Evolutionary conservation across 2,888 invertebrate genomes (phyloP), one percentile per base, ranked within the genome.

Genomic region (Agrochola macilenta): DNA sequence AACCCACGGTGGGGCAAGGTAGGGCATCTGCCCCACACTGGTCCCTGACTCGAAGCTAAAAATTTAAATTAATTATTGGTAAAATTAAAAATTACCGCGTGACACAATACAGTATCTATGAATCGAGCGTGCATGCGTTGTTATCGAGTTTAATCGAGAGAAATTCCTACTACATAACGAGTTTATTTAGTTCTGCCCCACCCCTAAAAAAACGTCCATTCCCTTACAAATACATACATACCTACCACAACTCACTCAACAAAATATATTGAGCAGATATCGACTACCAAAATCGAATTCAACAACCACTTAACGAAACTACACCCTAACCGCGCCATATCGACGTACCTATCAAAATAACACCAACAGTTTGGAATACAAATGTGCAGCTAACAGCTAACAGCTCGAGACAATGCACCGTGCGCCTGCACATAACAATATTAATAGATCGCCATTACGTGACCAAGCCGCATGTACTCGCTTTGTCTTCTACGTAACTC

Each of bases 391-490:
- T 76, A 87, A 83, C 83, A 77, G 57, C 75, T 71, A 84, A 81
- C 83, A 77, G 84, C 63, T 76, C 81, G 63, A 87, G 85, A 91
- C 90, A 92, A 91, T 91, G 89, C 90, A 90, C 75, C 74, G 65
- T 86, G 81, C 75, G 84, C 84, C 73, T 79, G 83, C 81, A 86
- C 90, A 90, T 87, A 87, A 89, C 89, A 89, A 90, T 90, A 91
- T 88, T 88, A 89, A 88, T 89, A 91, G 84, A 90, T 90, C 82
- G 85, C 76, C 85, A 88, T 92, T 90, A 91, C 91, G 89, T 91
- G 91, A 86, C 87, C 79, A 85, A 82, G 84, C 87, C 81, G 39
- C 54, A 85, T 78, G 78, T 61, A 85, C 80, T 76, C 76, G 85
- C 89, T 90, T 91, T 91, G 91, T 91, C 57, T 89, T 85, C 79